Conservation (phyloP, 2,113 vertebrate genomes). For the Pachyramphus minor region DNA sequence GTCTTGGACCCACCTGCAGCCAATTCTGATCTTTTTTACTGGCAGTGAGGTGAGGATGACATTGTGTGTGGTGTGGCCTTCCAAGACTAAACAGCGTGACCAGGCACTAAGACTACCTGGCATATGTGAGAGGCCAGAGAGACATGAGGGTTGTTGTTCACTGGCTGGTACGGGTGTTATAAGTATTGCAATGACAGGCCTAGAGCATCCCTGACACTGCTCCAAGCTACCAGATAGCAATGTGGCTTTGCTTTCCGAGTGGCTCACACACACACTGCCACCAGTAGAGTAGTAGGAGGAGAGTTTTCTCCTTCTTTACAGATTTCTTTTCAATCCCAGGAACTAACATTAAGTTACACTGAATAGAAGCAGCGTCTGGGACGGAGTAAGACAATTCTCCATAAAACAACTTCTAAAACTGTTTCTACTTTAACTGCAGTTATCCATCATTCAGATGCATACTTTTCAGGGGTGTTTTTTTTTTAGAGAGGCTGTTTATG, state of each 20-base stretch:
- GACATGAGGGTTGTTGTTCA: rapidly evolving
- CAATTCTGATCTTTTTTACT: neutral
- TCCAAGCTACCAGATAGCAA: neutral
- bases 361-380: neutral
- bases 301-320: neutral
- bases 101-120: neutral
- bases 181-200: neutral
- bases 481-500: neutral
- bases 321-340: neutral
- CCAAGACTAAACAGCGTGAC: too few species aligned
- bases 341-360: neutral
- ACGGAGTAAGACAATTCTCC: neutral
- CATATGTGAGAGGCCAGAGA: rapidly evolving
- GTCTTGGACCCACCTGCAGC: neutral
- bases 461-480: neutral
- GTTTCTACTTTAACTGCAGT: neutral
- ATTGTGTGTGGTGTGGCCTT: neutral
- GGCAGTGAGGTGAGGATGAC: neutral
- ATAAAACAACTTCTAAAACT: neutral
- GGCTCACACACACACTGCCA: neutral
- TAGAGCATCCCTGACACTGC: neutral
- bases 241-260: neutral
- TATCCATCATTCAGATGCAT: neutral
- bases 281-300: neutral
- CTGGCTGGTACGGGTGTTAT: neutral